Evolutionary conservation across 2,888 invertebrate species (phyloP), one percentile per base, ranked within the genome.

Genomic region (Blastobasis lacticolella): DNA sequence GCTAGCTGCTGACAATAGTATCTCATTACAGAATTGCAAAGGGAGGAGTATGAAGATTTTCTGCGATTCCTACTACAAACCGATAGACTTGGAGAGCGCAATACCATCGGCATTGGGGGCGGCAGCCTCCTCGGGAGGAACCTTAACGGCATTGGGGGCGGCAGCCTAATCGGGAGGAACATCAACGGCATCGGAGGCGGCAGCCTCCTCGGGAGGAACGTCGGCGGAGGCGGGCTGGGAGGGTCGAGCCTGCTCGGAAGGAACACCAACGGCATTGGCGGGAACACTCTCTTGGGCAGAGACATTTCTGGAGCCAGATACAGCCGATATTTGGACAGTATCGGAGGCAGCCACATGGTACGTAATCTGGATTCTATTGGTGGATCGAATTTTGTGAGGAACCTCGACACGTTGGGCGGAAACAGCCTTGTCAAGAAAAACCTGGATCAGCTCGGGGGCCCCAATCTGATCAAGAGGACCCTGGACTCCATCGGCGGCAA

Each of bases 401-500:
- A 78, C 57, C 58, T 86, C 7, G 86, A 85, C 54, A 77, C 80
- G 0, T 65, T 83, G 5, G 86, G 84, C 4, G 83, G 87, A 1
- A 77, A 74, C 37, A 85, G 81, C 63, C 75, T 86, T 5, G 81
- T 87, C 1, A 84, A 83, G 66, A 86, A 76, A 62, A 83, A 82
- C 54, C 71, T 85, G 6, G 85, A 87, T 54, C 75, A 78, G 56
- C 74, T 84, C 10, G 85, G 87, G 6, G 88, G 87, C 10, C 81
- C 81, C 0, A 83, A 88, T 62, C 69, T 86, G 5, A 72, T 85
- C 0, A 82, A 82, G 54, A 78, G 87, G 52, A 79, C 76, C 55
- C 60, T 88, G 48, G 85, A 88, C 56, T 78, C 83, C 0, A 55
- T 87, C 54, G 88, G 88, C 1, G 88, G 88, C 3, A 81, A 80